These are phyloP conservation scores for Phoeniculus purpureus DNA, from an alignment of 2,797 vertebrate genomes.

Conservation along the genomic window DNA sequence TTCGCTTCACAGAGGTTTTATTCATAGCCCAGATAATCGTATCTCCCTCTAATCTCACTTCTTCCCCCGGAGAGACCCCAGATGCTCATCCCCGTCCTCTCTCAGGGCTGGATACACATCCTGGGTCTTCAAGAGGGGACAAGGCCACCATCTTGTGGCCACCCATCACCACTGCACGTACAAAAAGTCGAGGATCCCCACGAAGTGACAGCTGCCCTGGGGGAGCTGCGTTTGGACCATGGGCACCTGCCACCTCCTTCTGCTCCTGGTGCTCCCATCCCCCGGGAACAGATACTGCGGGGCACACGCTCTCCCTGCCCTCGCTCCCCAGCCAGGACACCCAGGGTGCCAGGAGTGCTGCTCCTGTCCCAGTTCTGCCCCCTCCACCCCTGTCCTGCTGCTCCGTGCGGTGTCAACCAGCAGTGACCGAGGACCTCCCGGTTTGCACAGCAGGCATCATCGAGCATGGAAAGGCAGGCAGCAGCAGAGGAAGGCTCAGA, in stretches of 20 bases:
- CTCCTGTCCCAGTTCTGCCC: not conserved
- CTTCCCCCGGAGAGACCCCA: not conserved
- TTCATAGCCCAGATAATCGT: not conserved
- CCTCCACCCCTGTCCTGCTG: not conserved
- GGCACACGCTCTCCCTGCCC: not conserved
- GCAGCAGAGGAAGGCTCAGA: not conserved
- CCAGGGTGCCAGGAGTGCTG: not conserved
- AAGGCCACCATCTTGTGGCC: slow-evolving; percentile 63
- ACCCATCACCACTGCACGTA: slow-evolving; percentile 47
- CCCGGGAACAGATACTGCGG: accelerated
- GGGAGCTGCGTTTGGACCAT: not conserved
- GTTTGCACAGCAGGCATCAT: slow-evolving; percentile 64
- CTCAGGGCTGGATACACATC: not conserved
- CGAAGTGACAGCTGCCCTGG: not conserved
- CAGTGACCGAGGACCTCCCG: slow-evolving; percentile 28
- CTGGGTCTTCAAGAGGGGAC: slow-evolving; percentile 11
- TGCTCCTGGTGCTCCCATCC: not conserved
- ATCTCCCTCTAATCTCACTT: not conserved
- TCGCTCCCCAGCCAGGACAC: not conserved
- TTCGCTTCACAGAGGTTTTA: slow-evolving; percentile 56
- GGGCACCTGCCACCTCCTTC: not conserved
- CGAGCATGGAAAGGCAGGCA: slow-evolving; percentile 32
- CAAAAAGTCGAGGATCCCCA: not conserved
- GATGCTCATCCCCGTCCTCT: not conserved
- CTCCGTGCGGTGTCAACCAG: slow-evolving; percentile 46